Evolutionary conservation across 2,113 vertebrate genomes (phyloP).

Genomic region (Aix galericulata): DNA sequence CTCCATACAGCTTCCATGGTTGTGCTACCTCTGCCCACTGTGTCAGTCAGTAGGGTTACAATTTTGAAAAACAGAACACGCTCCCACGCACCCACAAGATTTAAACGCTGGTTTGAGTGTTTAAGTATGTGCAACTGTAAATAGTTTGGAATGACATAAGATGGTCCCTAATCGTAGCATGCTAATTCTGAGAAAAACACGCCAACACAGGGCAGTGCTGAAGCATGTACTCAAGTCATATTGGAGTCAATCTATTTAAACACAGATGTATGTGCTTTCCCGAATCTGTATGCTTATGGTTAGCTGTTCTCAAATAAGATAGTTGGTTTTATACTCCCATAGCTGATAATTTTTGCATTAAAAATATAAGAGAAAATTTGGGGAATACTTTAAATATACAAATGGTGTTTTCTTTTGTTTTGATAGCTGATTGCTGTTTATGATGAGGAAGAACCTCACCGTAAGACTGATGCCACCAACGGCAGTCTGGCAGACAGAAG

Average conservation of each 20-base stretch:
- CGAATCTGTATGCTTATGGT: neutral
- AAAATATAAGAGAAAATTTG: neutral
- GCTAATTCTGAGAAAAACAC: neutral
- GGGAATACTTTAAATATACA: neutral
- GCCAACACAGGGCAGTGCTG: neutral
- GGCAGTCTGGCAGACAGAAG: slow-evolving; percentile 75
- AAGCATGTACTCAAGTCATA: neutral
- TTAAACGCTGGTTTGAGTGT: neutral
- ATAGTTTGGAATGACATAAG: neutral
- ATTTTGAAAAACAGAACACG: neutral
- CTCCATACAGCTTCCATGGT: neutral
- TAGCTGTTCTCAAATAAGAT: neutral
- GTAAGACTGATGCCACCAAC: slow-evolving; percentile 74
- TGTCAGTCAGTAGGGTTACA: neutral
- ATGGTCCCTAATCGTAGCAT: neutral
- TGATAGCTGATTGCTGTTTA: slow-evolving; percentile 93
- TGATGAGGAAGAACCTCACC: slow-evolving; percentile 89
- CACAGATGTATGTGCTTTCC: neutral
- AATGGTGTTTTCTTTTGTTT: slow-evolving; percentile 55
- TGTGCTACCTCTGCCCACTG: neutral
- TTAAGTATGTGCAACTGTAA: neutral
- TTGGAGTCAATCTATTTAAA: neutral
- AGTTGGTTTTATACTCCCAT: neutral
- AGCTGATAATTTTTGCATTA: neutral
- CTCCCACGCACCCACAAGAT: neutral